Conservation (phyloP, 2,888 invertebrate species). For the Chydorus sphaericus region DNA sequence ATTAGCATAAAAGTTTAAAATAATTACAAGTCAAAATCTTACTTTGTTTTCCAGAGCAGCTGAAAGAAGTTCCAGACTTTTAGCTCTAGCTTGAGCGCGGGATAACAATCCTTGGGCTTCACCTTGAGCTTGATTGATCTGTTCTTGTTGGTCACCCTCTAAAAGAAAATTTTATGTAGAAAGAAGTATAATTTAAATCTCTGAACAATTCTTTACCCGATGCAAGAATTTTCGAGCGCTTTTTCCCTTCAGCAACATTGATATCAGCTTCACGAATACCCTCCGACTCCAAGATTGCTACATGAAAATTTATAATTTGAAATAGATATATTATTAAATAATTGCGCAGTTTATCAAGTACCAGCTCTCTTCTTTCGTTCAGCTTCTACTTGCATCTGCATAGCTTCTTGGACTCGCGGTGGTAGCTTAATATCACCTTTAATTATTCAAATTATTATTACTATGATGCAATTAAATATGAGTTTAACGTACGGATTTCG, state of each 20-base stretch:
- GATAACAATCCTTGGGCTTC: conserved; percentile 82
- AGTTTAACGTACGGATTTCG: conserved; percentile 58
- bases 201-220: conserved; percentile 54
- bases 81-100: conserved; percentile 80
- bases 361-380: conserved; percentile 91
- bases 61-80: conserved; percentile 63
- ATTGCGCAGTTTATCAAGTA: too few species aligned
- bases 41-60: conserved; percentile 39
- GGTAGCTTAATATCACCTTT: conserved; percentile 81
- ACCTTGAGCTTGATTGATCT: conserved; percentile 83
- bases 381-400: conserved; percentile 99
- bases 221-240: conserved; percentile 74
- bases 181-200: neutral
- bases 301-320: too few species aligned
- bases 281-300: conserved; percentile 94
- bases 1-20: neutral
- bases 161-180: conserved; percentile 16
- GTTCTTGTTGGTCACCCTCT: conserved; percentile 88
- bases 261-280: conserved; percentile 82
- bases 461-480: too few species aligned
- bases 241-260: conserved; percentile 93
- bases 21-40: too few species aligned
- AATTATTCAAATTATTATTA: neutral
- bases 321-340: too few species aligned
- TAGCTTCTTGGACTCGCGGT: conserved; percentile 85